Base-by-base conservation (phyloP, 2,888 invertebrate species). In the Zelleria hepariella region DNA sequence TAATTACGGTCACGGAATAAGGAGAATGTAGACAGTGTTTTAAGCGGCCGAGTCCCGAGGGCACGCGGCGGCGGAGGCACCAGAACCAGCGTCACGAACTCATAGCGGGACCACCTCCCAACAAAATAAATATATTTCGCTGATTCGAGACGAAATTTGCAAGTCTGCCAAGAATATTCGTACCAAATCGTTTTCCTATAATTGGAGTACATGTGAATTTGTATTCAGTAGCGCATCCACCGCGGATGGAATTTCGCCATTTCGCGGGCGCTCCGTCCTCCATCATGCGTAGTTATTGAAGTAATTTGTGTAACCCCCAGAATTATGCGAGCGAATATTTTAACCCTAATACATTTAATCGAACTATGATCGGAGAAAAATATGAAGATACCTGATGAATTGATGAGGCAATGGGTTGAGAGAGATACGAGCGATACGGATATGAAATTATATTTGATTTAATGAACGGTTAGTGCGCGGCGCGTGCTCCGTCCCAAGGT, bases 141-240 rank as follows among this genome's bases (percentile, higher is more conserved):
- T 84, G 87, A 87, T 86, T 86, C 82, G 73, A 81, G 80, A 72
- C 77, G 74, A 84, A 85, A 87, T 87, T 87, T 88, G 87, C 87
- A 88, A 88, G 86, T 88, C 85, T 86, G 87, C 87, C 87, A 87
- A 87, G 86, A 86, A 87, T 86, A 87, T 88, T 86, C 82, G 80
- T 86, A 86, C 80, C 84, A 87, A 87, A 88, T 88, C 87, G 87
- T 88, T 88, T 88, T 88, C 87, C 87, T 87, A 87, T 88, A 88
- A 88, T 88, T 88, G 87, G 87, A 87, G 86, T 87, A 87, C 86
- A 87, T 88, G 82, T 86, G 86, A 86, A 88, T 88, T 87, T 86
- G 87, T 88, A 88, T 88, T 88, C 87, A 86, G 86, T 80, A 75
- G 85, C 85, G 86, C 85, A 85, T 86, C 84, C 75, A 82, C 78